phyloP scores from a whole-genome alignment of 1,140 invertebrate genomes.

The Drosophila parabipectinata region DNA sequence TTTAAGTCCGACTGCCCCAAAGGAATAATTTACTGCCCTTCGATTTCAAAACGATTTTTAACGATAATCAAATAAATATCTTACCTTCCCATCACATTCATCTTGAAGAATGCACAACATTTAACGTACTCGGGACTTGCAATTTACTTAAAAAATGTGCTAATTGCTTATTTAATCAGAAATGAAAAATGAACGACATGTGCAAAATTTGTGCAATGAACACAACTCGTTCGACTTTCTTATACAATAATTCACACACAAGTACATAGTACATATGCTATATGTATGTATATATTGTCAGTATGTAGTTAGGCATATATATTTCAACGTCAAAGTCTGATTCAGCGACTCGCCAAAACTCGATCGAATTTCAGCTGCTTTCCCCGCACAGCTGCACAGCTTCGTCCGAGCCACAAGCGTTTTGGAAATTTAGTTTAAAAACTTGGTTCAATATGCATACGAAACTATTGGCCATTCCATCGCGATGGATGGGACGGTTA shows the following conservation, averaged over 20 bases:
- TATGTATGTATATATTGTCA: background rate
- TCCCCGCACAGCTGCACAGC: constrained; percentile 5
- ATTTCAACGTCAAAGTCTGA: constrained; percentile 40
- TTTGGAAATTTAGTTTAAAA: constrained; percentile 13
- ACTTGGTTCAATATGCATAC: constrained; percentile 13
- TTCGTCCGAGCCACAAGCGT: background rate
- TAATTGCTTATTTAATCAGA: constrained; percentile 61
- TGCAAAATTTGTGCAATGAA: constrained; percentile 62
- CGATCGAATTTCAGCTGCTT: constrained; percentile 18
- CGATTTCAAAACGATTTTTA: background rate
- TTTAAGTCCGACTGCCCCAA: too few species aligned
- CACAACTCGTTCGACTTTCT: constrained; percentile 47
- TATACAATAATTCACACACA: constrained; percentile 34
- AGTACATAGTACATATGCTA: background rate
- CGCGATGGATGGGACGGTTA: background rate
- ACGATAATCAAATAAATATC: background rate
- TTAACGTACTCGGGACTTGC: constrained; percentile 16
- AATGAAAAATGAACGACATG: constrained; percentile 60
- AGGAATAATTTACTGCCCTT: too few species aligned
- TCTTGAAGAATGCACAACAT: background rate
- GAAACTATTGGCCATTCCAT: constrained; percentile 7
- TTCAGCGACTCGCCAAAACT: constrained; percentile 35
- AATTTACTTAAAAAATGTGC: constrained; percentile 35
- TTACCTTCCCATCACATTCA: background rate
- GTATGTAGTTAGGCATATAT: constrained; percentile 14